phyloP scores from a whole-genome alignment of 92 coral and sea anemone species.

The Anthopleura xanthogrammica region DNA sequence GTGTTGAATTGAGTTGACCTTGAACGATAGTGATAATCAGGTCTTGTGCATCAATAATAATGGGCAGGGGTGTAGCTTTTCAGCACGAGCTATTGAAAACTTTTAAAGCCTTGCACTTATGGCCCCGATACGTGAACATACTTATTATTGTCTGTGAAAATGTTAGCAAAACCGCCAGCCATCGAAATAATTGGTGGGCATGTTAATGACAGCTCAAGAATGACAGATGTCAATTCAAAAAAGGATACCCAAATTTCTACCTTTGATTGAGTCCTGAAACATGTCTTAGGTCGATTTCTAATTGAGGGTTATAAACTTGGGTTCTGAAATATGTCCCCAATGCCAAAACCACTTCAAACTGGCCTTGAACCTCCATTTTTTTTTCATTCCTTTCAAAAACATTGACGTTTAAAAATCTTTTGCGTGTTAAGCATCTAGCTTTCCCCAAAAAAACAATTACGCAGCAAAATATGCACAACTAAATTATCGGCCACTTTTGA shows the following conservation, averaged over 20 bases:
- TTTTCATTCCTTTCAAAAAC: too few relatives aligned
- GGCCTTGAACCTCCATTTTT: too few relatives aligned
- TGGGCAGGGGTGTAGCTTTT: too few relatives aligned
- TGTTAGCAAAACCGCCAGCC: background rate
- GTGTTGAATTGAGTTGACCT: too few relatives aligned
- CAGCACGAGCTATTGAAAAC: background rate
- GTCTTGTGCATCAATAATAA: background rate
- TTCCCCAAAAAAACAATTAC: too few relatives aligned
- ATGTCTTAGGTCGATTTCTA: background rate
- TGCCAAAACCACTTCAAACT: too few relatives aligned
- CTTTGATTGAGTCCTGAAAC: background rate
- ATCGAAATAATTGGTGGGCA: background rate
- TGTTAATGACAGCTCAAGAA: background rate
- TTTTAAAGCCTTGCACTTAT: background rate
- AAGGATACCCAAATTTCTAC: background rate
- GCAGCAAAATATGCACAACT: too few relatives aligned
- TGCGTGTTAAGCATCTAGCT: too few relatives aligned
- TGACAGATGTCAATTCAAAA: conserved; percentile 1
- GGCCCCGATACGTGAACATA: background rate
- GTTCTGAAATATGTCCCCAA: background rate
- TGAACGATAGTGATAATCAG: background rate
- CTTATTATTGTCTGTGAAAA: background rate
- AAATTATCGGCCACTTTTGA: too few relatives aligned
- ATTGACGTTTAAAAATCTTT: too few relatives aligned
- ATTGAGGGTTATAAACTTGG: background rate